Conservation (phyloP, 2,113 vertebrate species). For the Ancistrus triradiatus region DNA sequence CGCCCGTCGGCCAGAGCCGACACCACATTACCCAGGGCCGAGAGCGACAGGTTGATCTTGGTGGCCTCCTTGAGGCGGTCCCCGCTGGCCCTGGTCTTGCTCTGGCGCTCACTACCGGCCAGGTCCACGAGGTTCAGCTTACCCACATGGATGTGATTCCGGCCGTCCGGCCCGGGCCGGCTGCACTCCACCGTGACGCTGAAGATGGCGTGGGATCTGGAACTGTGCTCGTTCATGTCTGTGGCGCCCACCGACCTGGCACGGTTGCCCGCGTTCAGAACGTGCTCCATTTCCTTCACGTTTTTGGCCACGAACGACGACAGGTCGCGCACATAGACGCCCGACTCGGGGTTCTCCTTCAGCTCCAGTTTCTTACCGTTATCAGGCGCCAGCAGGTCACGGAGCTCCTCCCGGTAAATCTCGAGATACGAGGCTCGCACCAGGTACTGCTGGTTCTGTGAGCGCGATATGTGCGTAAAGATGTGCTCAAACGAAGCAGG, state of each 20-base stretch:
- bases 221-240: constrained; percentile 96
- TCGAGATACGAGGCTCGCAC: constrained; percentile 95
- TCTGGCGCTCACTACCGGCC: constrained; percentile 92
- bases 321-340: constrained; percentile 92
- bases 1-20: constrained; percentile 87
- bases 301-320: constrained; percentile 97
- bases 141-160: constrained; percentile 92
- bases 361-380: constrained; percentile 84
- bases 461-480: constrained; percentile 96
- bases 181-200: constrained; percentile 95
- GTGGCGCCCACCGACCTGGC: constrained; percentile 84
- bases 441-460: constrained; percentile 94
- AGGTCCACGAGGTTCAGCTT: constrained; percentile 95
- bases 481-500: constrained; percentile 94
- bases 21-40: constrained; percentile 93
- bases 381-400: constrained; percentile 85
- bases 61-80: constrained; percentile 93
- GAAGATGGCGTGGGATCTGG: constrained; percentile 92
- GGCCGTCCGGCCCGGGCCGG: constrained; percentile 82
- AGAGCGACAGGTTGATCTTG: constrained; percentile 96
- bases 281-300: constrained; percentile 94
- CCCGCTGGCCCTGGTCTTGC: constrained; percentile 79
- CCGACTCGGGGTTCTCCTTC: constrained; percentile 89
- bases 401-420: constrained; percentile 95
- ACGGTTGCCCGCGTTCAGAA: constrained; percentile 95